Percentiles rank a stretch among this genome's conserved stretches.
Conservation (phyloP, 2,888 invertebrate genomes). For the Adela reaumurella region DNA sequence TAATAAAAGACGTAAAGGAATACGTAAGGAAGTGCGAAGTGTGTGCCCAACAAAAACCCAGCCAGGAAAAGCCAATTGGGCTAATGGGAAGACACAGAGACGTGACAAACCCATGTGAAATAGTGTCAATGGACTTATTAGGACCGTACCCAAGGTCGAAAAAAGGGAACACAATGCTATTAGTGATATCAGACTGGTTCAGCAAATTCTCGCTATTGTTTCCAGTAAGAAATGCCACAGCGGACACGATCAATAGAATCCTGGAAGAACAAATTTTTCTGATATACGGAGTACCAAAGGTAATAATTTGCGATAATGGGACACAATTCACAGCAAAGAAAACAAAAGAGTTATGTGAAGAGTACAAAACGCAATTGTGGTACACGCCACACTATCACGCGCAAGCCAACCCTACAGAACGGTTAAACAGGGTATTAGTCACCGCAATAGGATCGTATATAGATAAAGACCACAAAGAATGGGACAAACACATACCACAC, state of each 20-base stretch:
- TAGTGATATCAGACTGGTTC: slow-evolving; percentile 10
- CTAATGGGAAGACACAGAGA: neutral
- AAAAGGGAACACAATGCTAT: slow-evolving; percentile 4
- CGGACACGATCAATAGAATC: slow-evolving; percentile 7
- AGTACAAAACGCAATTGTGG: slow-evolving; percentile 7
- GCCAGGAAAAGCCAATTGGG: neutral
- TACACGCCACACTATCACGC: slow-evolving; percentile 17
- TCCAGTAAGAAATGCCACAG: slow-evolving; percentile 5
- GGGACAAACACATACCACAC: slow-evolving; percentile 16
- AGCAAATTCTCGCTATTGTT: slow-evolving; percentile 8
- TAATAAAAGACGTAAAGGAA: slow-evolving; percentile 4
- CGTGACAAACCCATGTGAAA: slow-evolving; percentile 5
- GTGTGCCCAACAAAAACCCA: neutral
- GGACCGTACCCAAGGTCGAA: slow-evolving; percentile 11
- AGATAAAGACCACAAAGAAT: slow-evolving; percentile 11
- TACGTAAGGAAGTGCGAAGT: slow-evolving; percentile 2
- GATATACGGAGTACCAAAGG: slow-evolving; percentile 8
- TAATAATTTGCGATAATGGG: slow-evolving; percentile 12
- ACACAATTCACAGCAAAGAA: slow-evolving; percentile 10
- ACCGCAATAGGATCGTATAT: slow-evolving; percentile 17
- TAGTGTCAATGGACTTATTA: slow-evolving; percentile 10
- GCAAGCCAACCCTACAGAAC: slow-evolving; percentile 21
- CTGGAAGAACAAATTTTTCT: slow-evolving; percentile 10
- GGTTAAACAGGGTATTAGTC: slow-evolving; percentile 18
- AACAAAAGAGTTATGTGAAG: slow-evolving; percentile 7